These are phyloP conservation scores for Pecten maximus DNA, from an alignment of 2,888 invertebrate genomes.

Conservation along the genomic window DNA sequence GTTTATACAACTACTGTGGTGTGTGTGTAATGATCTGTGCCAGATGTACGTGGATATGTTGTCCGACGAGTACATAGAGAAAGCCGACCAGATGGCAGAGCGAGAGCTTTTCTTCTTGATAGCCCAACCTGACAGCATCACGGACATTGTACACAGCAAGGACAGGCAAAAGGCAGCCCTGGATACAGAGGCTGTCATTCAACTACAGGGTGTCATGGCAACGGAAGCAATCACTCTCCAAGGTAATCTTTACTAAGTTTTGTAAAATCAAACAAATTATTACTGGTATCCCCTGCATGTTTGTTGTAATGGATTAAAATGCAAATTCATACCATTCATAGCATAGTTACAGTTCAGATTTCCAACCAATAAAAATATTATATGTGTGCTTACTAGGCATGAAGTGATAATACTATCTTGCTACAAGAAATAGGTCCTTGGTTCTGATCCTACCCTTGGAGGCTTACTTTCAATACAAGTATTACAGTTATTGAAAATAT, in stretches of 20 bases:
- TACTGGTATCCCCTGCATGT: background rate
- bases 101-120: conserved; percentile 86
- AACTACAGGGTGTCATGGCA: conserved; percentile 51
- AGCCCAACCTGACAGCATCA: conserved; percentile 85
- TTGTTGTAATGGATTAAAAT: background rate
- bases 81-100: conserved; percentile 83
- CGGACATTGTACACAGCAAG: conserved; percentile 68
- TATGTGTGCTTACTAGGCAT: background rate
- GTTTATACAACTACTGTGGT: conserved; percentile 74
- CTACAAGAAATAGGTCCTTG: background rate
- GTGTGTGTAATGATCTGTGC: conserved; percentile 78
- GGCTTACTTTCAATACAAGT: background rate
- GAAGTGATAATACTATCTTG: background rate
- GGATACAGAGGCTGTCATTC: conserved; percentile 48
- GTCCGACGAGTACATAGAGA: conserved; percentile 76
- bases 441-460: background rate
- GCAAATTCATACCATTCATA: background rate
- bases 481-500: background rate
- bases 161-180: conserved; percentile 17
- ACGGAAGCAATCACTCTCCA: conserved; percentile 59
- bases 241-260: conserved; percentile 56
- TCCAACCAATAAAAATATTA: background rate
- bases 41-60: conserved; percentile 79
- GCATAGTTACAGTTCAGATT: background rate
- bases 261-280: no score